Percentiles rank a stretch among this genome's conserved stretches.
These are phyloP conservation scores for Leptothorax acervorum DNA, from an alignment of 2,888 invertebrate species.

Conservation along the genomic window DNA sequence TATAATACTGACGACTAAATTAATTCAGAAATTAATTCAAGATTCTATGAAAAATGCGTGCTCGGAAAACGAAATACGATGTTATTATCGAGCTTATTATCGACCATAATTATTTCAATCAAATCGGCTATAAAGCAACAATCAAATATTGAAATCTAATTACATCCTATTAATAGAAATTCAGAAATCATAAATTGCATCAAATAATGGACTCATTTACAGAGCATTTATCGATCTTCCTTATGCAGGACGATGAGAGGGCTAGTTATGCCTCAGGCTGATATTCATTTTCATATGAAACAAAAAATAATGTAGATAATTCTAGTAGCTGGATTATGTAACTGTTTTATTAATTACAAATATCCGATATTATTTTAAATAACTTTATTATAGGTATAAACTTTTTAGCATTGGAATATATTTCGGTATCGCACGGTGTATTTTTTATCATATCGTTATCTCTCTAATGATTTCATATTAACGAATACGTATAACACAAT, in stretches of 20 bases:
- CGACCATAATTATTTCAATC: conserved; percentile 23
- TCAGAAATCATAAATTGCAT: not conserved
- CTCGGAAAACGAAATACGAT: not conserved
- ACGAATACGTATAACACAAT: conserved; percentile 3
- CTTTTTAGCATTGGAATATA: not conserved
- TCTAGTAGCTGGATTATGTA: not conserved
- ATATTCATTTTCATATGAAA: not conserved
- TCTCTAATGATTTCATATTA: not conserved
- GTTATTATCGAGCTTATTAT: conserved; percentile 10
- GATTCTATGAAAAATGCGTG: not conserved
- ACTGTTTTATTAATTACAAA: not conserved
- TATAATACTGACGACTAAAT: not conserved
- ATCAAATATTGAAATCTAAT: conserved; percentile 26
- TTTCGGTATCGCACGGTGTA: not conserved
- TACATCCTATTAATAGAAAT: not conserved
- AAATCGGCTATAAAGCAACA: conserved; percentile 3
- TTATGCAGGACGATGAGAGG: conserved; percentile 4
- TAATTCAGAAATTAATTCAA: conserved; percentile 47
- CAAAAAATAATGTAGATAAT: not conserved
- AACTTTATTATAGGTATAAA: not conserved
- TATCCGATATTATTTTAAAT: not conserved
- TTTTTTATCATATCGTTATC: not conserved
- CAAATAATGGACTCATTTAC: not conserved
- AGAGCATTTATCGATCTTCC: not conserved
- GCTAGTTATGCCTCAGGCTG: not conserved